These are phyloP conservation scores for Grallaria varia DNA, from an alignment of 2,113 vertebrate genomes.

Conservation along the genomic window DNA sequence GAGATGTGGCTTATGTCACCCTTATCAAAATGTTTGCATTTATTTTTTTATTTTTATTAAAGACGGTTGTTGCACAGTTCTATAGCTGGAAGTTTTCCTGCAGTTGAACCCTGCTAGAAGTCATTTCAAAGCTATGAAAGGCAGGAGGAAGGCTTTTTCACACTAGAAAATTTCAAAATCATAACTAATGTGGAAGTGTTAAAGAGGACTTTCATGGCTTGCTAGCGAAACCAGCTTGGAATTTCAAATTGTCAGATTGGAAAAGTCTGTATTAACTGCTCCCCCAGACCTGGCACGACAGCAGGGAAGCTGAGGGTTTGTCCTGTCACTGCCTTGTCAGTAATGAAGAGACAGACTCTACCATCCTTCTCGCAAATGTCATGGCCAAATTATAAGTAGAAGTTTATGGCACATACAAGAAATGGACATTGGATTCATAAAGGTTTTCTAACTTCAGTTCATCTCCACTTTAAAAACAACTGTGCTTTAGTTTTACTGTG, in stretches of 20 bases:
- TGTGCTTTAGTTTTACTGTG: neutral
- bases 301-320: neutral
- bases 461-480: neutral
- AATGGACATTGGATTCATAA: neutral
- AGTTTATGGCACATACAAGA: neutral
- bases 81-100: neutral
- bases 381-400: neutral
- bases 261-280: neutral
- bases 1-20: neutral
- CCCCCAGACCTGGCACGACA: neutral
- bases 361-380: neutral
- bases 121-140: neutral
- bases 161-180: neutral
- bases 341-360: neutral
- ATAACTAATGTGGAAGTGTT: neutral
- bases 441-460: neutral
- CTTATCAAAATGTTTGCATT: neutral
- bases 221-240: neutral
- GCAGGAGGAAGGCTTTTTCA: neutral
- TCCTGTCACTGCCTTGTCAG: accelerated
- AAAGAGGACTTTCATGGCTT: neutral
- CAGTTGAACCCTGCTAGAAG: neutral
- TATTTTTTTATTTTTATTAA: neutral
- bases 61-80: neutral
- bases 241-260: neutral